A percentile compares a stretch with the other conserved stretches of the same genome.
Conservation (phyloP, 2,888 invertebrate species). For the Diploptera punctata region DNA sequence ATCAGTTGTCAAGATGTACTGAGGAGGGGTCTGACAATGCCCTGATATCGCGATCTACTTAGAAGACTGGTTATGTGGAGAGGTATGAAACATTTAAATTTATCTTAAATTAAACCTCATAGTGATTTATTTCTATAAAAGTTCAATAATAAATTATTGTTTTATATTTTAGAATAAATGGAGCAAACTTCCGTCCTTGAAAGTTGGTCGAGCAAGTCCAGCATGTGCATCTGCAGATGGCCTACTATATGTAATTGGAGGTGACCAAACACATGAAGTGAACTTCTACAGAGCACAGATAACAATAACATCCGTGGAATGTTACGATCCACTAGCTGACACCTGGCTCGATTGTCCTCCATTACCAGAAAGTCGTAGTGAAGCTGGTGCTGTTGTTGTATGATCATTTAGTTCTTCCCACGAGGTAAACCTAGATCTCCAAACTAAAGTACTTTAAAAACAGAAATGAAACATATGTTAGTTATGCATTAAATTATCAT, state of each 20-base stretch:
- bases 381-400: conserved; percentile 84
- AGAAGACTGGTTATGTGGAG: no score
- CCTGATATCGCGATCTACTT: no score
- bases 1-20: no score
- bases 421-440: not conserved
- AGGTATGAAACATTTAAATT: no score
- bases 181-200: conserved; percentile 77
- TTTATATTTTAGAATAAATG: conserved; percentile 69
- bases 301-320: conserved; percentile 82
- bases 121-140: no score
- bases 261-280: conserved; percentile 80
- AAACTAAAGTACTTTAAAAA: not conserved
- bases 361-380: conserved; percentile 83
- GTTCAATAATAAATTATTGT: no score
- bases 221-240: conserved; percentile 87
- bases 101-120: no score
- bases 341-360: conserved; percentile 80
- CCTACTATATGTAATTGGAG: conserved; percentile 82
- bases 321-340: conserved; percentile 80
- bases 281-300: conserved; percentile 86
- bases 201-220: conserved; percentile 78
- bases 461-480: not conserved
- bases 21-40: no score
- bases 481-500: not conserved
- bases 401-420: conserved; percentile 50